Percentiles rank a stretch among this genome's conserved stretches.
phyloP scores from a whole-genome alignment of 1,140 invertebrate species.

The Oedothorax gibbosus region DNA sequence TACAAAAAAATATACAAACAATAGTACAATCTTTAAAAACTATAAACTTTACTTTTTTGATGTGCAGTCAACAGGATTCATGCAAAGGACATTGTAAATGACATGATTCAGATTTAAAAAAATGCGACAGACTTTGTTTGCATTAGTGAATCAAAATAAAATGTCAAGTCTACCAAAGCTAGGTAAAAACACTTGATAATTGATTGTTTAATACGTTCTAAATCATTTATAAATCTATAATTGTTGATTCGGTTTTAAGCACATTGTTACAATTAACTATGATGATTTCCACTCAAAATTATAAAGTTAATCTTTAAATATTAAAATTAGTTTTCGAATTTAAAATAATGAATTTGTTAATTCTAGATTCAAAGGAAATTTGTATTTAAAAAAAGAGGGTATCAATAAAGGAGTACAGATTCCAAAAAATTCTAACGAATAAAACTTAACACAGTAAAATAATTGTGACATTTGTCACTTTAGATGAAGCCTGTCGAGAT shows the following conservation, averaged over 20 bases:
- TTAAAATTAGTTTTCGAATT: neutral
- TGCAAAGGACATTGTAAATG: slow-evolving; percentile 42
- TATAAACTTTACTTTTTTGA: slow-evolving; percentile 40
- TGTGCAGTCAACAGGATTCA: slow-evolving; percentile 39
- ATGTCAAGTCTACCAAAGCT: neutral
- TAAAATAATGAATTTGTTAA: neutral
- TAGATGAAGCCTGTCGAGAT: slow-evolving; percentile 25
- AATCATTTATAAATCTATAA: too few species aligned
- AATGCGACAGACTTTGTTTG: too few species aligned
- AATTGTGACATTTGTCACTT: neutral
- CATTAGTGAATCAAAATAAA: neutral
- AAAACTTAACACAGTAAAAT: neutral
- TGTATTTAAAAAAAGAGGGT: neutral
- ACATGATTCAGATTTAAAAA: neutral
- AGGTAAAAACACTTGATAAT: too few species aligned
- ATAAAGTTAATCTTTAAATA: neutral
- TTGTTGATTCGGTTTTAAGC: too few species aligned
- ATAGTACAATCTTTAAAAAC: slow-evolving; percentile 43
- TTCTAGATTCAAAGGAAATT: neutral
- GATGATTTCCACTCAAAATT: too few species aligned
- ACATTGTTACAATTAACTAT: too few species aligned
- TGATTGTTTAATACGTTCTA: too few species aligned
- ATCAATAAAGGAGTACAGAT: neutral
- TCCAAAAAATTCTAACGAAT: slow-evolving; percentile 4
- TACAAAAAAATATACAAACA: slow-evolving; percentile 61